Evolutionary conservation across 2,888 invertebrate genomes (phyloP).

Genomic region (Drosophila emarginata): DNA sequence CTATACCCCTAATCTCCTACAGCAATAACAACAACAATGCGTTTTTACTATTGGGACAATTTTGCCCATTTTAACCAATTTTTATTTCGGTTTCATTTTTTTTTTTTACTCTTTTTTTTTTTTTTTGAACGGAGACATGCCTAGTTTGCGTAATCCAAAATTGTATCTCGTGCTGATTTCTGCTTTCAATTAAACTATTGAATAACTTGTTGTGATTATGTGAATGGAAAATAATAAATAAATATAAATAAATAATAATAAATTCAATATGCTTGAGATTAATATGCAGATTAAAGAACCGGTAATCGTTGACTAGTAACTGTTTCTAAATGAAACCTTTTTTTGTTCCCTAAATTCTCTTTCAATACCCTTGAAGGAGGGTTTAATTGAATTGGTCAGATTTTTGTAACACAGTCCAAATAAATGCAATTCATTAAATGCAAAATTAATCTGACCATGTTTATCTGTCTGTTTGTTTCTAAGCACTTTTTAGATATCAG

Average conservation of each 20-base stretch:
- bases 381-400: no score
- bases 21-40: constrained; percentile 10
- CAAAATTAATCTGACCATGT: no score
- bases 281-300: neutral
- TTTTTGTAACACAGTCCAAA: no score
- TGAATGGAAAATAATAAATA: constrained; percentile 36
- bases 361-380: neutral
- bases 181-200: constrained; percentile 78
- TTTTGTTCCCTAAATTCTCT: neutral
- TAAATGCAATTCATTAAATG: no score
- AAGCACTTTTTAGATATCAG: constrained; percentile 21
- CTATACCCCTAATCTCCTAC: neutral
- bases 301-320: neutral
- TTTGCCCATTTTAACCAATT: constrained; percentile 78
- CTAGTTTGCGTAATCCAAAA: constrained; percentile 70
- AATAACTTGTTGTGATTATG: constrained; percentile 67
- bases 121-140: constrained; percentile 49
- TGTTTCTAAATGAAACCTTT: neutral
- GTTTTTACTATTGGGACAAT: constrained; percentile 71
- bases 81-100: constrained; percentile 44
- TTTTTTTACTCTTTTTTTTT: neutral
- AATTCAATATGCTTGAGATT: constrained; percentile 24
- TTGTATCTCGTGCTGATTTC: constrained; percentile 65
- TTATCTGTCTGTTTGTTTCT: constrained; percentile 17
- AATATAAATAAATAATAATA: constrained; percentile 12